Base-by-base conservation (phyloP, 1,140 invertebrate species). In the Scylla paramamosain region DNA sequence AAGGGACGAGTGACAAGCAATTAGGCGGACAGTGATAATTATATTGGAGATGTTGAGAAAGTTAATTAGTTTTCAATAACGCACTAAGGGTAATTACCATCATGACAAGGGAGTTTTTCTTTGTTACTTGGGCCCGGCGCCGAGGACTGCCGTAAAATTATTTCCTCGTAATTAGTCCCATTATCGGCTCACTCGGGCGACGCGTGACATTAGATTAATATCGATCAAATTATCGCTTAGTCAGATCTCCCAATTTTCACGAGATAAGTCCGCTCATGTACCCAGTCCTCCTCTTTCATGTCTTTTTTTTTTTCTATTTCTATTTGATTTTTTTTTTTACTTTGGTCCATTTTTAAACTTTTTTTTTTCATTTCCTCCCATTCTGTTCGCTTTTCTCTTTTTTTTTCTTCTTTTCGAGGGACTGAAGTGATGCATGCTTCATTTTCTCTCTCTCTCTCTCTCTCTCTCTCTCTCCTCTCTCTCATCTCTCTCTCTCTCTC, bases 1-100 rank as follows among this genome's bases (percentile, higher is more conserved):
- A n/a, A 89, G 25, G 20, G 32, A n/a, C 6, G 39, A 89, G 39
- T 46, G 39, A 89, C 48, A 89, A 46, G 48, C 48, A 89, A 46
- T 28, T 89, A 89, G 10, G 48, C 48, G 28, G 45, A 90, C 48
- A 90, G 45, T 48, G 45, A 46, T 90, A 46, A 48, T 28, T 46
- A 90, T 90, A 90, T 90, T 77, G 67, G 67, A 77, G 67, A 77
- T n/a, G 67, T 77, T 77, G 67, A 77, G 67, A 77, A 77, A 77
- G 67, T 77, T 77, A 77, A 77, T 77, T 77, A 77, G 67, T 77
- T 77, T 77, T 77, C 67, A 77, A 77, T 77, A 77, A 77, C 67
- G 67, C 25, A n/a, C 20, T 77, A 77, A 77, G 67, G 67, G 67
- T 77, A 77, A 77, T 77, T n/a, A 77, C 67, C 67, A n/a, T 25